These are phyloP conservation scores for Orientallactaga sibirica DNA, from an alignment of 2,797 vertebrate genomes.

Conservation along the genomic window DNA sequence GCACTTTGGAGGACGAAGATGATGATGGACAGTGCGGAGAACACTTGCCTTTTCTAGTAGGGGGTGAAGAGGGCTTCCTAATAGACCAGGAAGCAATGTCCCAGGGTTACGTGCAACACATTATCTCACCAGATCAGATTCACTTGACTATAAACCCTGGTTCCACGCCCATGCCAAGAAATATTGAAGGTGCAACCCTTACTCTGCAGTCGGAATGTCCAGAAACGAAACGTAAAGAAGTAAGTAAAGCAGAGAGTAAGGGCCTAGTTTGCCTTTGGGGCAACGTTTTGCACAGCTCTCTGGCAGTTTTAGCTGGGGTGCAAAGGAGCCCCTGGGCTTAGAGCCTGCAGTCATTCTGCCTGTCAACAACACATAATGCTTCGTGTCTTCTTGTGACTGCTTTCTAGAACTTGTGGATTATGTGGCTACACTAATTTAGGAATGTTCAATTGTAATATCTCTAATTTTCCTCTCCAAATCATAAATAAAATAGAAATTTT, in stretches of 20 bases:
- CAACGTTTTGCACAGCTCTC: not conserved
- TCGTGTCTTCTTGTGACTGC: conserved; percentile 46
- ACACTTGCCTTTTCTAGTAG: conserved; percentile 94
- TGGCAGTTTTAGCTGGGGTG: conserved; percentile 2
- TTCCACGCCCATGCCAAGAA: conserved; percentile 99
- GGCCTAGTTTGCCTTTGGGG: conserved; percentile 37
- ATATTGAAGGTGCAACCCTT: conserved; percentile 98
- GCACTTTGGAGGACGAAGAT: conserved; percentile 95
- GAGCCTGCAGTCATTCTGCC: not conserved
- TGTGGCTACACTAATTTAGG: conserved; percentile 54
- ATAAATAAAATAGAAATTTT: conserved; percentile 62
- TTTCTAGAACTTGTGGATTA: conserved; percentile 57
- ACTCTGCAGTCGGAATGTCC: conserved; percentile 99
- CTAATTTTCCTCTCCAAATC: conserved; percentile 41
- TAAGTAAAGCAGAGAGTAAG: conserved; percentile 84
- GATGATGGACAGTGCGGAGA: conserved; percentile 94
- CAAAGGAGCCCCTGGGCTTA: conserved; percentile 1
- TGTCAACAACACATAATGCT: not conserved
- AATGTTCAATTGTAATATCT: conserved; percentile 39
- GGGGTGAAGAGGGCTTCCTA: conserved; percentile 95
- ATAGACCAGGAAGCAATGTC: conserved; percentile 98
- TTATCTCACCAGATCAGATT: conserved; percentile 99
- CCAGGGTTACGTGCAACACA: conserved; percentile 99
- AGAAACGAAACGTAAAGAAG: conserved; percentile 97
- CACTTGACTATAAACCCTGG: conserved; percentile 99